Evolutionary conservation across 92 coral and sea anemone species (phyloP), one percentile per base, ranked within the genome.

Genomic region (Scolanthus callimorphus): DNA sequence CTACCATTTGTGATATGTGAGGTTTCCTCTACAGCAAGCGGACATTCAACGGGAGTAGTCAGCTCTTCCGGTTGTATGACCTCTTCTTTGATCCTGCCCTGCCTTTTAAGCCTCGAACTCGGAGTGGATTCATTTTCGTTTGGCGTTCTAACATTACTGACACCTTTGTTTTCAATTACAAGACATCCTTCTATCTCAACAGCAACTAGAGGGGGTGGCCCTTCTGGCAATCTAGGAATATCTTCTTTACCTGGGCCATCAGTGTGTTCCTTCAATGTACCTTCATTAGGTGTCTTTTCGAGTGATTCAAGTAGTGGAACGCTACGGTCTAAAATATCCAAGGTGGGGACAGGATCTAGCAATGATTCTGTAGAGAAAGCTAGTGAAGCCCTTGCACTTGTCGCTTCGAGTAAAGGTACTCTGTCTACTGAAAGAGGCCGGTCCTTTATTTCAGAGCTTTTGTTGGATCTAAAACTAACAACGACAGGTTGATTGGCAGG

Each of bases 141-240:
- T 57, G 26, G 4, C 9, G 45, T 39, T 10, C n/a, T 12, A 26
- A 3, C 2, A 3, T 57, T 9, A 13, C 8, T 57, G 3, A 9
- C 22, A 3, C 49, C 49, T 8, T 2, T 15, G 29, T 52, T 52
- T 10, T 3, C 49, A 39, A 29, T n/a, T 41, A 55, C 34, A 25
- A 12, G 26, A 51, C 39, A 13, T 2, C 27, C 38, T 22, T 70
- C 47, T 21, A 48, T n/a, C 20, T 45, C 55, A 12, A 28, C 41
- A 6, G 85, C 76, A 15, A 63, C 15, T 51, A 82, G 69, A 0
- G 95, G 85, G 2, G 95, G 89, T 11, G 75, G 69, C 1, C 31
- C 45, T 1, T 60, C 28, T 19, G 80, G 74, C 2, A 77, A 75
- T 13, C 65, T 77, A 48, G 63, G 76, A 25, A 55, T 59, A 51